Base-by-base conservation (phyloP, 2,888 invertebrate species). In the Sphaerophoria taeniata region DNA sequence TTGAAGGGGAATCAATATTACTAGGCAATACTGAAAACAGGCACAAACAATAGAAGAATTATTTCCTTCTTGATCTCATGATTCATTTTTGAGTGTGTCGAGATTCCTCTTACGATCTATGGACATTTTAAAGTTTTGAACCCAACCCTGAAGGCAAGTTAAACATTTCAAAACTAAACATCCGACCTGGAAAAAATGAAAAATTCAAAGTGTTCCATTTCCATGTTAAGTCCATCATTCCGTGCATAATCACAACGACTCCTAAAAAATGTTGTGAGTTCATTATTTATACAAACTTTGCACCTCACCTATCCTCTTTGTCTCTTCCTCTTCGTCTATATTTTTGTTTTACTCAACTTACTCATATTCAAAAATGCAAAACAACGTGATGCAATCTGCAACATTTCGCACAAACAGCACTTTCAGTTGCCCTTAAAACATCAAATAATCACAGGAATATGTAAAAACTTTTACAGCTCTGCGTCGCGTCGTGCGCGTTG, bases 401-500 rank as follows among this genome's bases (percentile, higher is more conserved):
- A 45, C 49, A 70, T 49, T 53, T 60, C 73, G 55, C 55, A 55
- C 73, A 74, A 63, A 74, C 16, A 45, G 45, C 58, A 67, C 65
- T 49, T 61, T 24, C n/a, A 43, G 36, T 53, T 74, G 74, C 80
- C 71, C 71, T 43, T 33, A 71, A 45, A 70, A 65, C 70, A 77
- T 82, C 47, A 39, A 34, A 56, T 73, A 69, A 79, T 79, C 79
- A 73, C 60, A 12, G 67, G 67, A 79, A 79, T 73, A 79, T 73
- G 73, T 67, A 60, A 73, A 73, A 53, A n/a, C n/a, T 4, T 73
- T 73, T 73, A 79, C 73, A 67, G 67, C 70, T 70, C 67, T 67
- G 63, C 72, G 24, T 45, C 39, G 4, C 7, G 39, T 11, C 39
- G 39, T 7, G 9, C n/a, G n/a, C n/a, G 16, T 16, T 71, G 39